Evolutionary conservation across 2,888 invertebrate species (phyloP).

Genomic region (Ophraella communa): DNA sequence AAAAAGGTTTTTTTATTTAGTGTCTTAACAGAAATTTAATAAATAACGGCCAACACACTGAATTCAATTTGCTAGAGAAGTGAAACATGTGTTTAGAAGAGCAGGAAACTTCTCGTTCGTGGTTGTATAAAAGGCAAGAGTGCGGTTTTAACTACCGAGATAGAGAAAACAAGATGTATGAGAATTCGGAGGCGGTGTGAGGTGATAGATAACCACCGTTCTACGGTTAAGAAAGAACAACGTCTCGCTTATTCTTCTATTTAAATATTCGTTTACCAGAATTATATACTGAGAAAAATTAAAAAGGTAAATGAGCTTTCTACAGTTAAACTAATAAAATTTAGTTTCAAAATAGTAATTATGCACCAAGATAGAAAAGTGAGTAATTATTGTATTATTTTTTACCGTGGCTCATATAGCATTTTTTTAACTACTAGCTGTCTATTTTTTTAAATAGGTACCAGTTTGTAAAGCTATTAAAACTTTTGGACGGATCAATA

Average conservation of each 20-base stretch:
- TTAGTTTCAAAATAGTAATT: too few species aligned
- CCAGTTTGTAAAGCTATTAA: too few species aligned
- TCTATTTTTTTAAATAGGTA: too few species aligned
- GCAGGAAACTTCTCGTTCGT: constrained; percentile 15
- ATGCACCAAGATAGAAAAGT: too few species aligned
- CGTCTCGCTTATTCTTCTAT: constrained; percentile 5
- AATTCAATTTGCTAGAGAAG: constrained; percentile 1
- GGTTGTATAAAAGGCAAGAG: constrained; percentile 28
- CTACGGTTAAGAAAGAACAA: constrained; percentile 22
- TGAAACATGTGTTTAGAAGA: constrained; percentile 10
- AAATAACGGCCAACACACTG: background rate
- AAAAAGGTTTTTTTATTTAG: background rate
- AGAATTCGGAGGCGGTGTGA: constrained; percentile 47
- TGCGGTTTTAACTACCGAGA: constrained; percentile 34
- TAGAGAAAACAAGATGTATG: constrained; percentile 42
- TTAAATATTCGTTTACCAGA: background rate
- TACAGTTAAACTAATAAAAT: too few species aligned
- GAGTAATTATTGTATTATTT: too few species aligned
- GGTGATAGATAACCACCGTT: constrained; percentile 56
- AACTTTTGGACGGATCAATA: too few species aligned
- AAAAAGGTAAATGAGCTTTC: background rate
- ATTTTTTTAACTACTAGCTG: too few species aligned
- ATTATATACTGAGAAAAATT: background rate
- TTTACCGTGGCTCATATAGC: too few species aligned
- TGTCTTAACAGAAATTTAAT: background rate